These are phyloP conservation scores for Myotis daubentonii DNA, from an alignment of 2,797 vertebrate species.

Conservation along the genomic window DNA sequence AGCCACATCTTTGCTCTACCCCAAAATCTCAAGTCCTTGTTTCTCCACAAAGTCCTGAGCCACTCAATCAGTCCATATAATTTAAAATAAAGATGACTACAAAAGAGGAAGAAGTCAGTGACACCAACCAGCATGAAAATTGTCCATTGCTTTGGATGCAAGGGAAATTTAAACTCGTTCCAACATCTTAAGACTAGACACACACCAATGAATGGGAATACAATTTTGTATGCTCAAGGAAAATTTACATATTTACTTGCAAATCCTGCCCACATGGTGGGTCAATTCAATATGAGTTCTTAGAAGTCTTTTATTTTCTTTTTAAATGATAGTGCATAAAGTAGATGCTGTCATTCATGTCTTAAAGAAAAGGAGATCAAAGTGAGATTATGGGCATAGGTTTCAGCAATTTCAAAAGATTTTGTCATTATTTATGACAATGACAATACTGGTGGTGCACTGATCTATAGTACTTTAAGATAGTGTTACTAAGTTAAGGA, in stretches of 20 bases:
- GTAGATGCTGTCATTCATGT: conserved; percentile 30
- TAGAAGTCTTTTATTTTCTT: conserved; percentile 46
- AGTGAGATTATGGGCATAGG: conserved; percentile 32
- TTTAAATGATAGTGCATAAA: conserved; percentile 22
- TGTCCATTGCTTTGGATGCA: background rate
- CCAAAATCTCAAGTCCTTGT: background rate
- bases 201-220: background rate
- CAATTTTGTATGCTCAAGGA: background rate
- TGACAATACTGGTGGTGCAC: background rate
- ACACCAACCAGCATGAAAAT: background rate
- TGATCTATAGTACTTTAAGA: conserved; percentile 21
- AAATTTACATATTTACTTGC: conserved; percentile 29
- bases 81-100: background rate
- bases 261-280: conserved; percentile 30
- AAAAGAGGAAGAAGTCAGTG: background rate
- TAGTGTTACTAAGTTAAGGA: conserved; percentile 38
- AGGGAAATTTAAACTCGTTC: conserved; percentile 16
- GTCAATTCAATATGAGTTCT: background rate
- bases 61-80: background rate
- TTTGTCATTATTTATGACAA: conserved; percentile 62
- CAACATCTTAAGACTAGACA: background rate
- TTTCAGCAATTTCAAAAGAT: conserved; percentile 50
- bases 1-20: background rate
- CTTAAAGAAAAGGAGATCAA: conserved; percentile 52
- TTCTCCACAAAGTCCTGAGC: background rate